Evolutionary conservation across 2,113 vertebrate species (phyloP).

Genomic region (Verasper variegatus): DNA sequence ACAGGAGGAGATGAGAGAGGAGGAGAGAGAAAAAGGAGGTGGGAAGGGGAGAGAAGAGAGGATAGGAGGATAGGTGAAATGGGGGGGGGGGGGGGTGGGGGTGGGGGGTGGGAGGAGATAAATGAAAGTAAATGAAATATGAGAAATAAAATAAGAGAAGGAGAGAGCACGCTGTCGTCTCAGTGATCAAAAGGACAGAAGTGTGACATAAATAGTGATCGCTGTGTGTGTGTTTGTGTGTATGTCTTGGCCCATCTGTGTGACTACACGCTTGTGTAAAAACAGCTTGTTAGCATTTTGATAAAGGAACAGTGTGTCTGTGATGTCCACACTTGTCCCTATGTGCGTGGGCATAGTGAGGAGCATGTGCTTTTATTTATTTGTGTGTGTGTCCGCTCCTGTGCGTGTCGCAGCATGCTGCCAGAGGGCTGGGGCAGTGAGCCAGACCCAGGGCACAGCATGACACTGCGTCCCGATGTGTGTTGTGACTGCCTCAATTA

Average conservation of each 20-base stretch:
- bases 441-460: conserved; percentile 68
- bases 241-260: conserved; percentile 31
- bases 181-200: conserved; percentile 15
- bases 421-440: conserved; percentile 62
- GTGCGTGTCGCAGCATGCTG: conserved; percentile 62
- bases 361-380: conserved; percentile 19
- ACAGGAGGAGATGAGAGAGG: conserved; percentile 20
- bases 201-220: conserved; percentile 37
- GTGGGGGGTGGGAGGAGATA: not conserved
- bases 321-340: conserved; percentile 20
- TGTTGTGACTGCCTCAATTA: conserved; percentile 82
- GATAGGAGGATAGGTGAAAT: not conserved
- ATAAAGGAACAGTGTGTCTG: conserved; percentile 26
- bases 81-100: not conserved
- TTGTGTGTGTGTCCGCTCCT: conserved; percentile 26
- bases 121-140: conserved; percentile 2
- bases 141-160: not conserved
- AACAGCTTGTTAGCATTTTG: conserved; percentile 40
- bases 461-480: conserved; percentile 73
- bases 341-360: not conserved
- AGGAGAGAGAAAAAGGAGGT: not conserved
- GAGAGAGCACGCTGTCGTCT: conserved; percentile 21
- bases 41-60: not conserved
- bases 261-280: conserved; percentile 32
- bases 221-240: conserved; percentile 11